Evolutionary conservation across 1,140 invertebrate species (phyloP).

Genomic region (Thalassaphorura encarpata): DNA sequence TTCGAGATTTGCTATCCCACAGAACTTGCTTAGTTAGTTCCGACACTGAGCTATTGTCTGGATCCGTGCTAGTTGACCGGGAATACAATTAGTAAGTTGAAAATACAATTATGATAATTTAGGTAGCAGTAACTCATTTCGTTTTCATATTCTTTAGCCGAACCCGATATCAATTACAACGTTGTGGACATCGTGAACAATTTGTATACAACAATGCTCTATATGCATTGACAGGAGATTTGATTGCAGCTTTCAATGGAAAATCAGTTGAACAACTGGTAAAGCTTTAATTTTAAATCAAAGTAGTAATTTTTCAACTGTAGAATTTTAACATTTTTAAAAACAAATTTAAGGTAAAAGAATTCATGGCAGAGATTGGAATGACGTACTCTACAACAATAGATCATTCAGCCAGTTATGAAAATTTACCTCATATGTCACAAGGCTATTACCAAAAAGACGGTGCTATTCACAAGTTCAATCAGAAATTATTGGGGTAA

Average conservation of each 20-base stretch:
- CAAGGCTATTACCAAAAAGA: not conserved
- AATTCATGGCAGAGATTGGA: constrained; percentile 1
- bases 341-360: too few relatives aligned
- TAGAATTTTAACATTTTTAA: not conserved
- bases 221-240: constrained; percentile 7
- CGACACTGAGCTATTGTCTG: not conserved
- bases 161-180: constrained; percentile 4
- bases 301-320: not conserved
- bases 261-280: not conserved
- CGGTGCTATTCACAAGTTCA: not conserved
- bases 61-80: not conserved
- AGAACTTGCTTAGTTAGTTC: not conserved
- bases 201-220: constrained; percentile 12
- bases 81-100: too few relatives aligned
- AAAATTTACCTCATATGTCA: not conserved
- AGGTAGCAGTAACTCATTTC: not conserved
- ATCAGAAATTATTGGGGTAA: not conserved
- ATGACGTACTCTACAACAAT: constrained; percentile 4
- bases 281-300: not conserved
- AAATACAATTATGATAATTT: too few relatives aligned
- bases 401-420: not conserved
- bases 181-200: constrained; percentile 5
- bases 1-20: not conserved
- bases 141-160: constrained; percentile 7
- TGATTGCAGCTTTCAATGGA: constrained; percentile 7